These are phyloP conservation scores for Plectrocnemia conspersa DNA, from an alignment of 1,140 invertebrate genomes.

Conservation along the genomic window DNA sequence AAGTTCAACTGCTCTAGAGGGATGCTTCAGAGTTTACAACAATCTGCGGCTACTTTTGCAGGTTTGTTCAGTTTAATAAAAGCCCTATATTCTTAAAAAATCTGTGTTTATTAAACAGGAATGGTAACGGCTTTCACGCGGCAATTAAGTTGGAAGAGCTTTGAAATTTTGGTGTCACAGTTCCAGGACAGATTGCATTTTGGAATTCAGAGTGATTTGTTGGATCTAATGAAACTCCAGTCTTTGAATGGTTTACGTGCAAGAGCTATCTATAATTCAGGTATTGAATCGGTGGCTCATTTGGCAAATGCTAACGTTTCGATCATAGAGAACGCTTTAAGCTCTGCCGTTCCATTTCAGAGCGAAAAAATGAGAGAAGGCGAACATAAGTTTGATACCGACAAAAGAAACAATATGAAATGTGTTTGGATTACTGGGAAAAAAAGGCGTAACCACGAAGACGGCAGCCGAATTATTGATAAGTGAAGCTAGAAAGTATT, in stretches of 20 bases:
- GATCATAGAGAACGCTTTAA: conserved; percentile 71
- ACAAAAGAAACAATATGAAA: conserved; percentile 62
- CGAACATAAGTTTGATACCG: conserved; percentile 63
- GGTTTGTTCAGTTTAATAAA: conserved; percentile 51
- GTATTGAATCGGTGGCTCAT: conserved; percentile 72
- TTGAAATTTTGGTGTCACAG: conserved; percentile 85
- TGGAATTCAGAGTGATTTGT: conserved; percentile 86
- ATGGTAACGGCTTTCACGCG: conserved; percentile 91
- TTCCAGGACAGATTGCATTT: conserved; percentile 93
- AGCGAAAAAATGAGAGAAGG: conserved; percentile 69
- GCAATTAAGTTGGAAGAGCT: conserved; percentile 86
- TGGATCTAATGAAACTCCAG: conserved; percentile 84
- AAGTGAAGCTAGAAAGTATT: conserved; percentile 68
- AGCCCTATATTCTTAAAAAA: not conserved
- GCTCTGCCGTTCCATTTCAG: conserved; percentile 77
- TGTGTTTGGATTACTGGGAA: conserved; percentile 80
- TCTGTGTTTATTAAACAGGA: conserved; percentile 49
- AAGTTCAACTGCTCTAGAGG: conserved; percentile 87
- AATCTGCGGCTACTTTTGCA: conserved; percentile 92
- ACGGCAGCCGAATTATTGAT: conserved; percentile 80
- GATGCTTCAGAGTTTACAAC: conserved; percentile 87
- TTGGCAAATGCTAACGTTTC: conserved; percentile 68
- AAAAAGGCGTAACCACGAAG: conserved; percentile 70
- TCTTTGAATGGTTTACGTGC: conserved; percentile 81
- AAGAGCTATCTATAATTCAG: conserved; percentile 76